phyloP scores from a whole-genome alignment of 2,797 vertebrate species.

The Prionace glauca region DNA sequence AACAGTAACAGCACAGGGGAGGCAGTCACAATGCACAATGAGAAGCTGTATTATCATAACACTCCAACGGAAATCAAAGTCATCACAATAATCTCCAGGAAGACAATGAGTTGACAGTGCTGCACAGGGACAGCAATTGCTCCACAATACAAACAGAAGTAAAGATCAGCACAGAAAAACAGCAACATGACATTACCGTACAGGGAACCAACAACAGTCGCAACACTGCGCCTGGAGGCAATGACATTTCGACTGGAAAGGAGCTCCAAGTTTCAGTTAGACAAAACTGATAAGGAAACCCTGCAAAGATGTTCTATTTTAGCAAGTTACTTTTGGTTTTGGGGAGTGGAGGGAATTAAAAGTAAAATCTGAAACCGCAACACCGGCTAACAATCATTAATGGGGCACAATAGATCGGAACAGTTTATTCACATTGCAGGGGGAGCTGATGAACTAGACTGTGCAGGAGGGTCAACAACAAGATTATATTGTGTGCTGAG shows the following conservation, averaged over 20 bases:
- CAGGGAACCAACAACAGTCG: not conserved
- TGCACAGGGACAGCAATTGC: conserved; percentile 20
- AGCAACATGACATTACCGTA: not conserved
- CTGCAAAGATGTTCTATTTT: not conserved
- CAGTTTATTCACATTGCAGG: not conserved
- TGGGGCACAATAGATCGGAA: not conserved
- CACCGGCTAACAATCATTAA: not conserved
- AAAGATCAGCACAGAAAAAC: not conserved
- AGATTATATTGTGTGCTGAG: not conserved
- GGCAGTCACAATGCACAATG: not conserved
- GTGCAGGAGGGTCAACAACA: not conserved
- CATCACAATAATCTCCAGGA: conserved; percentile 13
- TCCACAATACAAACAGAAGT: conserved; percentile 2
- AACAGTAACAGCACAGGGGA: not conserved
- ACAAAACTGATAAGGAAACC: not conserved
- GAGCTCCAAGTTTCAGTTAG: not conserved
- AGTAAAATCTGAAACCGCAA: not conserved
- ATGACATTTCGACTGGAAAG: not conserved
- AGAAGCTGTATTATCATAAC: conserved; percentile 15
- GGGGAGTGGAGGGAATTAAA: not conserved
- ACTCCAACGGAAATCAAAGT: conserved; percentile 15
- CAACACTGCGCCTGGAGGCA: not conserved
- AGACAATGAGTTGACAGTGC: not conserved
- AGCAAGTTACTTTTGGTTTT: not conserved
- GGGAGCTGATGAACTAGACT: not conserved